Base-by-base conservation (phyloP, 2,888 invertebrate genomes). In the Coelinius sp. region DNA sequence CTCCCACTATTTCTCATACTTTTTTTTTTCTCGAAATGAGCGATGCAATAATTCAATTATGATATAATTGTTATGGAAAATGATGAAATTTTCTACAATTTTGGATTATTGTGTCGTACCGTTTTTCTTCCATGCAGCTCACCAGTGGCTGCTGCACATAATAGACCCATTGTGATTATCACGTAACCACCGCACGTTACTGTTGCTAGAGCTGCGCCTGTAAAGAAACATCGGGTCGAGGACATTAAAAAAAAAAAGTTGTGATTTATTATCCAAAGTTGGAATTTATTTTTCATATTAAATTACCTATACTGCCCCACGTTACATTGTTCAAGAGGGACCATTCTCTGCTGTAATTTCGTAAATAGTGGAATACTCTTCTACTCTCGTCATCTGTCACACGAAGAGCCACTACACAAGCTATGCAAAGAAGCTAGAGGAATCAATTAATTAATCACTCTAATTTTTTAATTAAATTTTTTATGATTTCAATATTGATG, bases 321-420 rank as follows among this genome's bases (percentile, higher is more conserved):
- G 94, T 93, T 77, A 94, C 91, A 59, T 93, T 94, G 79, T 91
- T 93, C 75, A 94, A 89, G 31, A 94, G 89, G 38, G 93, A 92
- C 94, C 94, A 94, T 88, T 94, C 94, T 56, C 92, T 89, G 27
- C 93, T 94, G 72, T 92, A 85, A 88, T 93, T 94, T 88, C 93
- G 92, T 76, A 93, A 90, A 80, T 92, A 91, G 76, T 93, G 90
- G 81, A 92, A 91, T 78, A 94, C 88, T 68, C 93, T 90, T 56
- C 91, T 90, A 73, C 93, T 93, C 85, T 94, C 94, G 79, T 93
- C 93, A 74, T 93, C 91, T 0, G 94, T 93, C 76, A 93, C 91
- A 75, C 93, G 90, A 86, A 93, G 92, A 74, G 91, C 90, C 27
- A 93, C 90, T 80, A 94, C 88, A 81, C 94, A 94, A 17, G 92